Percentiles rank a stretch among this genome's conserved stretches.
phyloP scores from a whole-genome alignment of 2,888 invertebrate genomes.

The Ceriagrion tenellum region DNA sequence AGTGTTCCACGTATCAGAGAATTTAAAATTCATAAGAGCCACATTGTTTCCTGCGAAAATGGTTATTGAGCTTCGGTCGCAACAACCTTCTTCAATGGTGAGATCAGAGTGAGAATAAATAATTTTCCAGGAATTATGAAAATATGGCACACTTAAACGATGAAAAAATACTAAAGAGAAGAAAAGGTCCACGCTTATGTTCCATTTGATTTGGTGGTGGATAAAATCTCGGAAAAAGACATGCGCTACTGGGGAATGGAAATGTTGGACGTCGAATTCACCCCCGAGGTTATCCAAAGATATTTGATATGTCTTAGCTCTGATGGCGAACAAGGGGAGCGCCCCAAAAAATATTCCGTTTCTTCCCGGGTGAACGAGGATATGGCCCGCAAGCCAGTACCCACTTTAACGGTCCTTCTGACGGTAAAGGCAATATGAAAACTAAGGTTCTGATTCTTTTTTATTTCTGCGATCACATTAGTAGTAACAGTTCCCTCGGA shows the following conservation, averaged over 20 bases:
- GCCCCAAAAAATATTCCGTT: neutral
- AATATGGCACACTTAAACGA: too few relatives aligned
- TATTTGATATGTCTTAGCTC: neutral
- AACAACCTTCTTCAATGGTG: too few relatives aligned
- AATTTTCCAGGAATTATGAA: too few relatives aligned
- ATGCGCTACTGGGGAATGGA: neutral
- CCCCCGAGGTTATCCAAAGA: neutral
- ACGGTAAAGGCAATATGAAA: neutral
- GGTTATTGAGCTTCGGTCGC: too few relatives aligned
- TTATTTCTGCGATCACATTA: neutral
- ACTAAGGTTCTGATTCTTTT: neutral
- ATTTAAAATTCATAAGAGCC: too few relatives aligned
- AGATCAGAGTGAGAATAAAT: too few relatives aligned
- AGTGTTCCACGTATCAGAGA: too few relatives aligned
- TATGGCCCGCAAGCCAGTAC: neutral
- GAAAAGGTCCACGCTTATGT: neutral
- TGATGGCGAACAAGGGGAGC: neutral
- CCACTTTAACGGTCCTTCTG: neutral
- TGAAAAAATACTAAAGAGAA: too few relatives aligned
- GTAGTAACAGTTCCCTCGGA: neutral
- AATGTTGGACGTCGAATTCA: neutral
- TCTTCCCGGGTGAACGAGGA: neutral
- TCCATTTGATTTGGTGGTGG: neutral
- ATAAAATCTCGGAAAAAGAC: neutral
- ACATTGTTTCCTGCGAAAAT: too few relatives aligned